Conservation (phyloP, 2,113 vertebrate species). For the Burhinus bistriatus region DNA sequence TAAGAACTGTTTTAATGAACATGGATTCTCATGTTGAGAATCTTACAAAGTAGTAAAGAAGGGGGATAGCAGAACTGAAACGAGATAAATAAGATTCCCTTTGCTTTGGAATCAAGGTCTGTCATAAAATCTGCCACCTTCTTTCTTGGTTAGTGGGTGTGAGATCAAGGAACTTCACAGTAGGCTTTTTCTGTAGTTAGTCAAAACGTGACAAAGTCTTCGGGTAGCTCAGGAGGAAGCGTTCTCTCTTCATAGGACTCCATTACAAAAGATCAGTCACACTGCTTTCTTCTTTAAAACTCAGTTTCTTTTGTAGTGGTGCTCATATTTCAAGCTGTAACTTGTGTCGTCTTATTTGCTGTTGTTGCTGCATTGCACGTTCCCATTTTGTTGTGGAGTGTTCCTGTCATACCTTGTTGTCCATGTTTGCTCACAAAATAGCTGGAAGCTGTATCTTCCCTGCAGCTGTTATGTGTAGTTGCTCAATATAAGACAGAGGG, state of each 20-base stretch:
- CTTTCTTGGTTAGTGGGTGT: not conserved
- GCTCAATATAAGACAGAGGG: not conserved
- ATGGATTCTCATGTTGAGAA: not conserved
- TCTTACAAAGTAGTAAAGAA: not conserved
- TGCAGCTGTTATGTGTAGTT: not conserved
- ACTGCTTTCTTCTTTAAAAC: not conserved
- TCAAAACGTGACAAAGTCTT: not conserved
- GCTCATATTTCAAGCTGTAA: not conserved
- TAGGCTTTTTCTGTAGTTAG: not conserved
- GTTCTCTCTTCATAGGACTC: not conserved
- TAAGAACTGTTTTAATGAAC: not conserved
- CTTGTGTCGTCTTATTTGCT: not conserved
- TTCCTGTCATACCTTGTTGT: not conserved
- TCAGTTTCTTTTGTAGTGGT: not conserved
- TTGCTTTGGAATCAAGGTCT: not conserved
- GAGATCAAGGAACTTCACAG: not conserved
- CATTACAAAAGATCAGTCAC: not conserved
- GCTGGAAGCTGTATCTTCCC: not conserved
- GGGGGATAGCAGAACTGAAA: not conserved
- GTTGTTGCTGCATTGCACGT: rapidly evolving
- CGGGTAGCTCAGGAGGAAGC: not conserved
- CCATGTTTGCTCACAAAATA: not conserved
- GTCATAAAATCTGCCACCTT: not conserved
- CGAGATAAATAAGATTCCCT: not conserved
- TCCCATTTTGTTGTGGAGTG: not conserved